Percentiles rank a stretch among this genome's conserved stretches.
phyloP scores from a whole-genome alignment of 2,888 invertebrate species.

The Sturmia bella region DNA sequence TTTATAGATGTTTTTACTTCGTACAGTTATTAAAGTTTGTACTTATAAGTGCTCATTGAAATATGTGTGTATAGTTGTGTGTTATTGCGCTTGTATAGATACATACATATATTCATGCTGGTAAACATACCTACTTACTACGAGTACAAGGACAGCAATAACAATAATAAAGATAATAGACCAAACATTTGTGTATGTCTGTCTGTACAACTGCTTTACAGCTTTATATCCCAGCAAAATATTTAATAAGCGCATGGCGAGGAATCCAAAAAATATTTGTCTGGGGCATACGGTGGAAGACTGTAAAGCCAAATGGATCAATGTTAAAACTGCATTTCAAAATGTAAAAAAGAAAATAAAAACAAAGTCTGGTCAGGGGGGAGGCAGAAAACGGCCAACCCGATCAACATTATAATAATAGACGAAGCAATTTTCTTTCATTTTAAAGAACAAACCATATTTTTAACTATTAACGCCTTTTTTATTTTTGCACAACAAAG shows the following conservation, averaged over 20 bases:
- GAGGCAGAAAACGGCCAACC: too few species aligned
- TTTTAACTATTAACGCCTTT: too few species aligned
- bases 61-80: background rate
- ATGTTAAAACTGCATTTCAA: too few species aligned
- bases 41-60: too few species aligned
- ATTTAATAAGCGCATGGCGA: background rate
- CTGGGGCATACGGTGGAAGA: too few species aligned
- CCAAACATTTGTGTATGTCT: constrained; percentile 37
- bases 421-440: too few species aligned
- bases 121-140: constrained; percentile 3
- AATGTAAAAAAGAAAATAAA: too few species aligned
- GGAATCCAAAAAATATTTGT: too few species aligned
- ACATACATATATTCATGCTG: background rate
- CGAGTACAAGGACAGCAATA: constrained; percentile 43
- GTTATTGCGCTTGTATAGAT: background rate
- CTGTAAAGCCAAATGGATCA: background rate
- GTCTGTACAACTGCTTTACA: constrained; percentile 23
- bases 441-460: too few species aligned
- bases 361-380: too few species aligned
- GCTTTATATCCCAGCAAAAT: constrained; percentile 26
- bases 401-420: too few species aligned
- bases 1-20: constrained; percentile 30
- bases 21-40: background rate
- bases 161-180: constrained; percentile 64
- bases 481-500: too few species aligned